These are phyloP conservation scores for Zygaena filipendulae DNA, from an alignment of 2,888 invertebrate species.

Conservation along the genomic window DNA sequence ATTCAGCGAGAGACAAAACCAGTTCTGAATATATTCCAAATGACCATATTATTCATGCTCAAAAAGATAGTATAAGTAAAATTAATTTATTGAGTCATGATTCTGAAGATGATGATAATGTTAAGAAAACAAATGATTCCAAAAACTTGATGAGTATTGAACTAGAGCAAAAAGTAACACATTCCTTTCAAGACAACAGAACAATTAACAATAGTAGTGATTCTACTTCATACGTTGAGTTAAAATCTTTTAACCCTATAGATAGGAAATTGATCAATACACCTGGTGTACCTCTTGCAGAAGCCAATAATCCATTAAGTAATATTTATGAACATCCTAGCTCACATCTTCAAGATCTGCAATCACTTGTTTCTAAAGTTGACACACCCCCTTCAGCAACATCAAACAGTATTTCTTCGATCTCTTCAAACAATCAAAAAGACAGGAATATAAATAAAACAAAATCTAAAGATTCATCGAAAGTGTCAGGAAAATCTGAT, in stretches of 20 bases:
- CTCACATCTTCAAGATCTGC: constrained; percentile 3
- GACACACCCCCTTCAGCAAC: constrained; percentile 26
- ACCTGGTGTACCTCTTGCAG: constrained; percentile 30
- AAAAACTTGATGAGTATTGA: constrained; percentile 21
- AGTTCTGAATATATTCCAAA: constrained; percentile 56
- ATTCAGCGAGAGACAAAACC: constrained; percentile 46
- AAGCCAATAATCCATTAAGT: constrained; percentile 16
- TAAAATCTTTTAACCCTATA: constrained; percentile 40
- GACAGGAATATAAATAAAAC: constrained; percentile 23
- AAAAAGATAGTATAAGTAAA: constrained; percentile 17
- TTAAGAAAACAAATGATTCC: constrained; percentile 4
- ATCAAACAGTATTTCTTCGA: constrained; percentile 26
- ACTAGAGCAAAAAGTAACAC: no score
- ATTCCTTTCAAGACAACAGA: no score
- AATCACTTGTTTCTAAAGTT: constrained; percentile 18
- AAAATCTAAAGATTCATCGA: constrained; percentile 22
- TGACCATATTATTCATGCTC: constrained; percentile 31
- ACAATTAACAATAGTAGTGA: constrained; percentile 43
- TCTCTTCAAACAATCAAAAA: constrained; percentile 26
- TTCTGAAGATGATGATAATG: constrained; percentile 8
- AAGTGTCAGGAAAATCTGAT: constrained; percentile 31
- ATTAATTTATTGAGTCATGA: no score
- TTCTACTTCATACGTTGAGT: constrained; percentile 50
- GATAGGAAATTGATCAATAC: constrained; percentile 43
- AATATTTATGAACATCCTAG: constrained; percentile 2